Percentiles rank a stretch among this genome's conserved stretches.
phyloP scores from a whole-genome alignment of 2,797 vertebrate genomes.

The Spizella passerina region DNA sequence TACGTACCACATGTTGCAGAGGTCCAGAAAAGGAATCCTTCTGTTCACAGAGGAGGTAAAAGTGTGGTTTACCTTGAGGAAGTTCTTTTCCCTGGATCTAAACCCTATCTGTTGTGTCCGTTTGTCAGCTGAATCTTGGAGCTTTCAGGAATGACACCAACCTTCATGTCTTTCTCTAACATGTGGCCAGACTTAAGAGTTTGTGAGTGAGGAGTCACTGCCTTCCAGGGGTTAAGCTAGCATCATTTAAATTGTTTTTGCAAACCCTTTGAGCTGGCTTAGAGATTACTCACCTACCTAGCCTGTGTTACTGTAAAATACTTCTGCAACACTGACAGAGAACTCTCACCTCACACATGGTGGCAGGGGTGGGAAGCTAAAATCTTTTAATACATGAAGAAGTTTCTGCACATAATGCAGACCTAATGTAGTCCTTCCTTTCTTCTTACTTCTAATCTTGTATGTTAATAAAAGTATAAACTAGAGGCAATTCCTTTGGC shows the following conservation, averaged over 20 bases:
- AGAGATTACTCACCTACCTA: not conserved
- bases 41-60: not conserved
- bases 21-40: constrained; percentile 5
- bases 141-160: not conserved
- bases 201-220: not conserved
- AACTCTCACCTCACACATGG: not conserved
- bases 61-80: not conserved
- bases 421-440: not conserved
- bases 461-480: not conserved
- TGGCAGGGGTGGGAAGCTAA: not conserved
- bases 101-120: not conserved
- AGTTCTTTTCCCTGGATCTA: not conserved
- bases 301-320: not conserved
- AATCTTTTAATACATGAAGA: not conserved
- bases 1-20: not conserved
- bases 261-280: constrained; percentile 6
- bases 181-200: not conserved
- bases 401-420: not conserved
- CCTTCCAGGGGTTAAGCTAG: not conserved
- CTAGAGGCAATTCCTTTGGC: not conserved
- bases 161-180: not conserved
- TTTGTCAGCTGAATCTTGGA: constrained; percentile 20
- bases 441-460: not conserved
- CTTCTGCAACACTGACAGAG: not conserved
- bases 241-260: not conserved